Evolutionary conservation across 2,888 invertebrate species (phyloP), one percentile per base, ranked within the genome.

Genomic region (Napeogenes inachia): DNA sequence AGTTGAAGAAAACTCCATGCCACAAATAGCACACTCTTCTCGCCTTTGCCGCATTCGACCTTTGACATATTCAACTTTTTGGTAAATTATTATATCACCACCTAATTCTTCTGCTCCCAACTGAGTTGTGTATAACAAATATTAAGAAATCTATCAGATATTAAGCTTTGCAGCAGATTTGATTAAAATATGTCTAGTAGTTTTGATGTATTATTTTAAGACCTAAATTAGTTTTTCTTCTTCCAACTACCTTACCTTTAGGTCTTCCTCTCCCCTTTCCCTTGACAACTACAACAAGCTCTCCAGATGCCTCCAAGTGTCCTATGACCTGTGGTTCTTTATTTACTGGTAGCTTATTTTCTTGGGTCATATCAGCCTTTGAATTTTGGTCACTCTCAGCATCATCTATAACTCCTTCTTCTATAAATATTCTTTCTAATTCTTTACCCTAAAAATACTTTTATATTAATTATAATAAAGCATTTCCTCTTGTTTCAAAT

Each of bases 361-460:
- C 69, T 0, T 64, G 13, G 10, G 67, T 64, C 0, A 33, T 30
- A 12, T 65, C 71, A 2, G 65, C 5, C 13, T 89, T 78, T 0
- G 73, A 59, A 2, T 89, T 90, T 2, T 75, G 75, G 10, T 91
- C 91, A 55, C 84, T 87, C 35, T 93, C 93, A 53, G 91, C 91
- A 45, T 91, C 93, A 61, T 94, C 94, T 35, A 92, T 93, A 12
- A 95, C 92, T 1, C 94, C 95, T 80, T 94, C 94, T 73, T 94
- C 93, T 72, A 92, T 92, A 70, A 95, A 93, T 69, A 95, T 94
- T 68, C 93, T 91, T 72, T 95, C 95, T 57, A 95, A 82, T 80
- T 95, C 95, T 79, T 94, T 94, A 4, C 95, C 95, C 92, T 94
- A 33, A 3, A 47, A 60, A 54, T 0, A 10, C 8, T 6, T 38